Evolutionary conservation across 2,888 invertebrate species (phyloP), one percentile per base, ranked within the genome.

Genomic region (Antheraea assamensis): DNA sequence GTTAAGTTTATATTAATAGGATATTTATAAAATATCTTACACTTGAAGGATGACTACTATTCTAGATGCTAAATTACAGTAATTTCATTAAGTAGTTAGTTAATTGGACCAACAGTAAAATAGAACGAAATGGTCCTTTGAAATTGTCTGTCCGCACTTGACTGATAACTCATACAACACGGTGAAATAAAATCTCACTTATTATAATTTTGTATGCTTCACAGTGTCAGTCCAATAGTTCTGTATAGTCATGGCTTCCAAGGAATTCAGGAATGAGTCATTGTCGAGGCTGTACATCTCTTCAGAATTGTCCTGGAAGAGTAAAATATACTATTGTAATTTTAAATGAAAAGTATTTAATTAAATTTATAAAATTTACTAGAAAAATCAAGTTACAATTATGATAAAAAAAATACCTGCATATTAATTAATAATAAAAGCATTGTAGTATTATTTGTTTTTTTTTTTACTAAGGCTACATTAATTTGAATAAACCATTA

Each of bases 221-320:
- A 98, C 98, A 81, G 97, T 98, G 91, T 98, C 98, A 73, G 98
- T 98, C 98, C 98, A 98, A 88, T 98, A 98, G 93, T 98, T 98
- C 90, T 98, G 98, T 87, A 98, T 98, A 81, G 98, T 98, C 98
- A 98, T 98, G 80, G 98, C 98, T 93, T 98, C 98, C 82, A 98
- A 92, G 76, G 98, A 98, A 93, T 98, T 98, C 76, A 98, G 95
- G 95, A 98, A 98, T 77, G 98, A 98, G 90, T 98, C 98, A 90
- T 98, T 98, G 94, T 98, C 98, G 92, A 98, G 93, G 85, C 98
- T 98, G 92, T 98, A 98, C 98, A 98, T 98, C 93, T 98, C 98
- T 92, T 98, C 98, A 10, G 98, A 98, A 88, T 98, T 98, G 90
- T 98, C 98, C 98, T 98, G 95, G 30, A 96, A 96, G 61, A 75